A percentile compares a stretch with the other conserved stretches of the same genome.
Evolutionary conservation across 2,888 invertebrate genomes (phyloP).

Genomic region (Mythimna impura): DNA sequence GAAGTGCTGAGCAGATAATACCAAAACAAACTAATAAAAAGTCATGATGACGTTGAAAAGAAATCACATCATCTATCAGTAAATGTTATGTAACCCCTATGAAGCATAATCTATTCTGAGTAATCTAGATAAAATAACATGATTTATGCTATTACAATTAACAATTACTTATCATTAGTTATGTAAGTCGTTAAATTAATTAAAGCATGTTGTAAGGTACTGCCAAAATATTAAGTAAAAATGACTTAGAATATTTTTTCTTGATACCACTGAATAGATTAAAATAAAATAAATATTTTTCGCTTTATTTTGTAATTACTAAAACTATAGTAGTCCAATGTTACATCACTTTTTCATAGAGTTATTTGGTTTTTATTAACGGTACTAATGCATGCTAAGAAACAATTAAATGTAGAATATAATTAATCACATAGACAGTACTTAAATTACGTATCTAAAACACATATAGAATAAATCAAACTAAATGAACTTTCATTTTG

Average conservation of each 20-base stretch:
- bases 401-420: neutral
- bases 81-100: slow-evolving; percentile 16
- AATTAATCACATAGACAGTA: too few relatives aligned
- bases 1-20: slow-evolving; percentile 62
- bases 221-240: neutral
- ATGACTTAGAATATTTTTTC: neutral
- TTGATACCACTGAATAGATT: rapidly evolving
- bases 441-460: too few relatives aligned
- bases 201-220: neutral
- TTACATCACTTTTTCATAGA: slow-evolving; percentile 58
- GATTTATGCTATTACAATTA: neutral
- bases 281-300: neutral
- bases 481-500: too few relatives aligned
- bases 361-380: slow-evolving; percentile 42
- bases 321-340: neutral
- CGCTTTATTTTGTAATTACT: neutral
- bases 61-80: slow-evolving; percentile 25
- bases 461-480: neutral
- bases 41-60: slow-evolving; percentile 42
- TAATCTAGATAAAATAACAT: slow-evolving; percentile 12
- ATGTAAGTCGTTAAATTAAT: neutral
- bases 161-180: slow-evolving; percentile 1
- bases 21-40: slow-evolving; percentile 50
- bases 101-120: neutral
- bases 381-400: slow-evolving; percentile 52